Evolutionary conservation across 2,113 vertebrate genomes (phyloP).

Genomic region (Dicaeum eximium): DNA sequence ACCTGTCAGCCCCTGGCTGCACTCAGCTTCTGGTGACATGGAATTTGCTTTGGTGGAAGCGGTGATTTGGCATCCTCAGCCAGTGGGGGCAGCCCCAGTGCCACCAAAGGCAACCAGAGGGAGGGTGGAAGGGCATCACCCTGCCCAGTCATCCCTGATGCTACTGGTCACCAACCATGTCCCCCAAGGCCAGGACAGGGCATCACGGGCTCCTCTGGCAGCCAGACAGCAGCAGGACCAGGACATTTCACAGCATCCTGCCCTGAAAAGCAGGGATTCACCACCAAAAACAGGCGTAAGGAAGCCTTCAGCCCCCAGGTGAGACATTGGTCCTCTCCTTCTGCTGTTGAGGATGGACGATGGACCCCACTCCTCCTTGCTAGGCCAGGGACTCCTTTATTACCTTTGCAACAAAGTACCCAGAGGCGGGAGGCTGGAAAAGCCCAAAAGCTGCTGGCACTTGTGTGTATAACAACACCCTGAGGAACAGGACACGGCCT

Average conservation of each 20-base stretch:
- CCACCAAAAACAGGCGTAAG: rapidly evolving
- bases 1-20: rapidly evolving
- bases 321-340: not conserved
- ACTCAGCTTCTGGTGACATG: rapidly evolving
- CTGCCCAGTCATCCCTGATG: not conserved
- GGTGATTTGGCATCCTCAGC: not conserved
- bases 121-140: too few species aligned
- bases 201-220: not conserved
- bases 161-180: not conserved
- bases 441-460: not conserved
- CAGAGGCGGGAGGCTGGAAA: not conserved
- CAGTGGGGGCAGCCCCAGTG: not conserved
- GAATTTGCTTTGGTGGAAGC: not conserved
- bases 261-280: not conserved
- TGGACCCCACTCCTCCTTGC: not conserved
- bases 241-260: not conserved
- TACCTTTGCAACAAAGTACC: not conserved
- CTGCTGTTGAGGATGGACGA: rapidly evolving
- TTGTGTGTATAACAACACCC: not conserved
- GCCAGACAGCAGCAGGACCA: not conserved
- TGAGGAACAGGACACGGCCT: not conserved
- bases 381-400: not conserved
- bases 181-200: not conserved
- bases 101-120: rapidly evolving
- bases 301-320: not conserved